Conservation (phyloP, 2,113 vertebrate genomes). For the Mohoua ochrocephala region DNA sequence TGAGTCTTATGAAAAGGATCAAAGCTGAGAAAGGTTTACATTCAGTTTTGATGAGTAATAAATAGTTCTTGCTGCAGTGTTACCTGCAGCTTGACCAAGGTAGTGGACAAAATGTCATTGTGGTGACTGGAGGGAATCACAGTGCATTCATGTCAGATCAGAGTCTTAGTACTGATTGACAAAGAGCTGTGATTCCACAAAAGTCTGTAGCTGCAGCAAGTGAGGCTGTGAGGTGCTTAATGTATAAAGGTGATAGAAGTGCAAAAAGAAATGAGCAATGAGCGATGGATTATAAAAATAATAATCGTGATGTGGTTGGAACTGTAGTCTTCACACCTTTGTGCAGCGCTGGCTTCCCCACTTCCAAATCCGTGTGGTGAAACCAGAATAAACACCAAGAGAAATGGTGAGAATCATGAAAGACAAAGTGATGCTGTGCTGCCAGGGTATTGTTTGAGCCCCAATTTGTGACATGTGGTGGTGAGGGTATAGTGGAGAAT, state of each 20-base stretch:
- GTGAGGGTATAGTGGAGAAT: background rate
- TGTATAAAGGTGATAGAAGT: background rate
- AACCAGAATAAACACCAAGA: background rate
- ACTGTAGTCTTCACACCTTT: background rate
- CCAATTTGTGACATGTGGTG: background rate
- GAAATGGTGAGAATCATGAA: background rate
- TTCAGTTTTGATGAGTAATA: background rate
- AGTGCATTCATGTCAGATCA: fast-evolving
- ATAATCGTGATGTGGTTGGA: background rate
- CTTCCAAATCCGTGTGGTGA: background rate
- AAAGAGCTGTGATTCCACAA: background rate
- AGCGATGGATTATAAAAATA: background rate
- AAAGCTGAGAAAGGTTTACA: background rate
- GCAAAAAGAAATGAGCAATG: background rate
- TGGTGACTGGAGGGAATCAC: background rate
- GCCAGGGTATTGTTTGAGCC: background rate
- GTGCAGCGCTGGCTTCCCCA: background rate
- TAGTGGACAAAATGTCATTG: background rate
- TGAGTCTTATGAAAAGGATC: background rate
- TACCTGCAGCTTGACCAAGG: background rate
- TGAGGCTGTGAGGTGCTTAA: background rate
- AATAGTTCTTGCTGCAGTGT: background rate
- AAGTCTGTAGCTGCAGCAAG: background rate
- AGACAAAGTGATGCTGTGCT: background rate
- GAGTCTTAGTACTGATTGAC: background rate